Conservation (phyloP, 2,113 vertebrate species). For the Hemibagrus wyckioides region DNA sequence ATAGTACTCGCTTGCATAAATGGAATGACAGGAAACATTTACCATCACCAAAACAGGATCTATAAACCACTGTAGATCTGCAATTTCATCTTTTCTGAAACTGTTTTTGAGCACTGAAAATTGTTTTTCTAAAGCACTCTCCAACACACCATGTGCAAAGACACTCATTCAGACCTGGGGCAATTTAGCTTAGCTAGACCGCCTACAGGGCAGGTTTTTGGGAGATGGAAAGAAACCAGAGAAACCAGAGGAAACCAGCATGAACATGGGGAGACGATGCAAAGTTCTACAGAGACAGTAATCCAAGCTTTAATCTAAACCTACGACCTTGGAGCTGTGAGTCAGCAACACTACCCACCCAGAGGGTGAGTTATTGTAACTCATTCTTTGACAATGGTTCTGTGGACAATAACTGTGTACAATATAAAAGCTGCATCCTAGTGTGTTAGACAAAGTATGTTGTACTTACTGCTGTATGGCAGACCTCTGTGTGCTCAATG, state of each 20-base stretch:
- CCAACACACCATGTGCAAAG: not conserved
- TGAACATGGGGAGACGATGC: not conserved
- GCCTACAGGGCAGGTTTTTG: not conserved
- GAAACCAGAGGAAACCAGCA: not conserved
- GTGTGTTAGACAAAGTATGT: not conserved
- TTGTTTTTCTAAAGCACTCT: not conserved
- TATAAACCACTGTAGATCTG: not conserved
- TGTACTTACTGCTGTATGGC: not conserved
- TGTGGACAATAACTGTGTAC: constrained; percentile 1
- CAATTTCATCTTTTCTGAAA: too few species aligned
- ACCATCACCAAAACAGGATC: not conserved
- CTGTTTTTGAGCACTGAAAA: too few species aligned
- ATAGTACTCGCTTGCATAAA: not conserved
- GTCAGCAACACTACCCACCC: not conserved
- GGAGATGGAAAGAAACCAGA: not conserved
- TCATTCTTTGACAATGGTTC: not conserved
- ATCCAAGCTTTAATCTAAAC: not conserved
- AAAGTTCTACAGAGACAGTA: not conserved
- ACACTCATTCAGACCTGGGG: not conserved
- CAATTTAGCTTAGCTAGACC: not conserved
- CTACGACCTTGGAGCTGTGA: not conserved
- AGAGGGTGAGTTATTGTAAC: not conserved
- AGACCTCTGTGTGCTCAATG: not conserved
- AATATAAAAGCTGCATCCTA: not conserved
- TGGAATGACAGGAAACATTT: not conserved